These are phyloP conservation scores for Toxostoma redivivum DNA, from an alignment of 2,113 vertebrate species.

Conservation along the genomic window DNA sequence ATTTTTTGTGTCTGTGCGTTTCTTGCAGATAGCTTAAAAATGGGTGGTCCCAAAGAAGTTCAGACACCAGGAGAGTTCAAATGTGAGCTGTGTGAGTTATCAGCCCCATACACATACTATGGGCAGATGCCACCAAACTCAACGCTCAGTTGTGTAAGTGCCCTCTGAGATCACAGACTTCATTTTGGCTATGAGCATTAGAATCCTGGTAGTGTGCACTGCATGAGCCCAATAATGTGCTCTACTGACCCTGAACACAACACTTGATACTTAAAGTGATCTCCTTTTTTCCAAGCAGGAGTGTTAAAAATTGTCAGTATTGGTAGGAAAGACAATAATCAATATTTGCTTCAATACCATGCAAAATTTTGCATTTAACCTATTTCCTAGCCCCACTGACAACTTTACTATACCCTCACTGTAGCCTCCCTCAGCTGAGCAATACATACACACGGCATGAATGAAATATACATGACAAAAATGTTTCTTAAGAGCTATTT, in stretches of 20 bases:
- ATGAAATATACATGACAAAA: neutral
- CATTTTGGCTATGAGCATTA: neutral
- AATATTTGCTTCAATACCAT: neutral
- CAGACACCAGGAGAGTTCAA: slow-evolving; percentile 67
- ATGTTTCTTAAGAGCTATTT: neutral
- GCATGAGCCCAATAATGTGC: neutral
- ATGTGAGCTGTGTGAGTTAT: slow-evolving; percentile 80
- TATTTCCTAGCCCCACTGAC: neutral
- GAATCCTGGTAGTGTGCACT: neutral
- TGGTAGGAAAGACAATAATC: neutral
- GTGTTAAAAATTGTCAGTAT: neutral
- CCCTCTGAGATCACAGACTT: neutral
- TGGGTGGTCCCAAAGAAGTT: slow-evolving; percentile 58
- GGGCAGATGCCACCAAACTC: slow-evolving; percentile 84
- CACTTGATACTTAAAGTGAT: neutral
- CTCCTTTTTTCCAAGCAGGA: neutral
- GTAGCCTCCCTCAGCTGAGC: neutral
- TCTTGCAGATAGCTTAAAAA: slow-evolving; percentile 42
- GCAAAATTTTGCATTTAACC: neutral
- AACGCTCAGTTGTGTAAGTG: slow-evolving; percentile 80
- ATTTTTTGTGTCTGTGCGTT: neutral
- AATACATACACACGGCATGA: neutral
- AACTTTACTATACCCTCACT: neutral
- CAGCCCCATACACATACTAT: slow-evolving; percentile 74
- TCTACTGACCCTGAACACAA: neutral